Evolutionary conservation across 1,140 invertebrate species (phyloP), one percentile per base, ranked within the genome.

Genomic region (Drosophila virilis): DNA sequence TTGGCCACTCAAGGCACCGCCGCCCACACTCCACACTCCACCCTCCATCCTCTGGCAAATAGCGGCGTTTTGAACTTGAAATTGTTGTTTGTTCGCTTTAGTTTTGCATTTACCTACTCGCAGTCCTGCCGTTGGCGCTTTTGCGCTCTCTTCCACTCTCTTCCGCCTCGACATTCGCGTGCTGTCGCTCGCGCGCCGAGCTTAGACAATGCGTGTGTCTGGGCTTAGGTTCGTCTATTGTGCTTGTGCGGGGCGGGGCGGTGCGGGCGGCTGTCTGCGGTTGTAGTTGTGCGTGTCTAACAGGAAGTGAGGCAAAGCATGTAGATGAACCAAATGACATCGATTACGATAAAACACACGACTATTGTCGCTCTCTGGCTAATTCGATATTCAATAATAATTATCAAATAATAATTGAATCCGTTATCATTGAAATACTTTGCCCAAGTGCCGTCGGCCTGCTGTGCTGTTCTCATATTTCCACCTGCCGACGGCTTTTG

Each of bases 21-120:
- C 22, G 7, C 2, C n/a, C 51, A 22, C 46, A 35, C 28, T 10
- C n/a, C n/a, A 10, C 6, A 8, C 6, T 13, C 22, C 9, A 17
- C n/a, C 28, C 37, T 32, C 38, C 15, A 2, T n/a, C n/a, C n/a
- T n/a, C n/a, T 38, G 48, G 73, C 75, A 74, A 68, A 55, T 75
- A 77, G 85, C 90, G 90, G 90, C 74, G 71, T 74, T 91, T 85
- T 91, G 90, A 91, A 91, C 90, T 91, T 91, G 90, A 91, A 91
- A 88, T 74, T 69, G 77, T 84, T 74, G 77, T 79, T 80, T 78
- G 74, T 70, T 89, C 71, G 62, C n/a, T 66, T 80, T 77, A 71
- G 77, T 78, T 84, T 74, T 66, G 48, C 22, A 54, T 77, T 73
- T 74, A 40, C 71, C 69, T 62, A 69, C 68, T 42, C 38, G 52